Evolutionary conservation across 2,113 vertebrate genomes (phyloP), one percentile per base, ranked within the genome.

Genomic region (Tragulus kanchil): DNA sequence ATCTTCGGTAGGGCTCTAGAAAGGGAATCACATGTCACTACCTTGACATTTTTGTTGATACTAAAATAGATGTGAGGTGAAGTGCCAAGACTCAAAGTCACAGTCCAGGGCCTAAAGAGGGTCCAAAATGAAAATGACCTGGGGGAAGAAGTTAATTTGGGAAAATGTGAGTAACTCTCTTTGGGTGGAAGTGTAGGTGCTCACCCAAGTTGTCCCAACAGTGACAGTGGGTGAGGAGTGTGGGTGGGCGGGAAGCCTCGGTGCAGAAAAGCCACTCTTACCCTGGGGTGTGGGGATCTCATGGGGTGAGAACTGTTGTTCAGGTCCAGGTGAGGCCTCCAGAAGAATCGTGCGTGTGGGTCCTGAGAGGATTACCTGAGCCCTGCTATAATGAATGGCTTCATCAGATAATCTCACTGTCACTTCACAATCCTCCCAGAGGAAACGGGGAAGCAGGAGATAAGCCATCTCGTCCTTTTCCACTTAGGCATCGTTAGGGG

Each of bases 41-140:
- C 42, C 81, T 85, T 71, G 56, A 84, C 67, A 89, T 92, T 93
- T 95, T 12, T 78, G 75, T 67, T 5, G 0, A 6, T 45, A 8
- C 94, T 85, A 67, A 97, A 97, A 97, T 97, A 96, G 69, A 86
- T 16, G 54, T 92, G 94, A 85, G 31, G 45, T 25, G 26, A 93
- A 78, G 42, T 42, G 1, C n/a, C 73, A 64, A 94, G 67, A 92
- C 52, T 42, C 79, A 67, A 83, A 94, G 87, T 75, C 90, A 93
- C 79, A 86, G 81, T 36, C 73, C 59, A 48, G 58, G 42, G n/a
- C 59, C 82, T 89, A 54, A 59, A 28, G 15, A 81, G 26, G 5
- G 11, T 58, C 36, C 79, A 86, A 54, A 96, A 61, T 86, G 79
- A 91, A 95, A 95, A 83, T 95, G 73, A 94, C 85, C 90, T 65